A percentile compares a stretch with the other conserved stretches of the same genome.
These are phyloP conservation scores for Aptenodytes patagonicus DNA, from an alignment of 2,113 vertebrate species.

Conservation along the genomic window DNA sequence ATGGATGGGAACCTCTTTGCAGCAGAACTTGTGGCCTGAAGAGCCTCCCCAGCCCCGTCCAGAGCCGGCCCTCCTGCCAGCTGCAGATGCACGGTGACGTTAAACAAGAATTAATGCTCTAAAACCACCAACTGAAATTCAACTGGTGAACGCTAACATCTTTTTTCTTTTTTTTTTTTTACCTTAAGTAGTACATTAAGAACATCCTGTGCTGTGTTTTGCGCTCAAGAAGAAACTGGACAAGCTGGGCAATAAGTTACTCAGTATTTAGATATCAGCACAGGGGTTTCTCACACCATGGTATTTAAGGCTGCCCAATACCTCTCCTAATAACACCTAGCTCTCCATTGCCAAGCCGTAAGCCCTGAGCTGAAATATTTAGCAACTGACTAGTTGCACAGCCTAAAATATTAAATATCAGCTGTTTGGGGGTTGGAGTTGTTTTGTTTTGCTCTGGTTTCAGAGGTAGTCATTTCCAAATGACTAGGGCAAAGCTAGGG, in stretches of 20 bases:
- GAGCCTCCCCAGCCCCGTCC: background rate
- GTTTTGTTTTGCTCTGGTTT: background rate
- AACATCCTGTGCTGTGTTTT: background rate
- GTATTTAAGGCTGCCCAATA: background rate
- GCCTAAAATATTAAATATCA: background rate
- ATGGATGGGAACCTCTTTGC: background rate
- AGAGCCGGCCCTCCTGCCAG: background rate
- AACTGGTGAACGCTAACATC: background rate
- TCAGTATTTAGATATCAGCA: background rate
- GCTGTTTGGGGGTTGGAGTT: background rate
- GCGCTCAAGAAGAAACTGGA: background rate
- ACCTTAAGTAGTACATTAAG: background rate
- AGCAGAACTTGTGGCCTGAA: background rate
- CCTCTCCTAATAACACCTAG: background rate
- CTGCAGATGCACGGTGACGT: background rate
- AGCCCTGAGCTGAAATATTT: background rate
- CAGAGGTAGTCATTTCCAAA: background rate
- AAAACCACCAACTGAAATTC: background rate
- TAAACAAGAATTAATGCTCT: background rate
- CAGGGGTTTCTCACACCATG: background rate
- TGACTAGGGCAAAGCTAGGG: background rate
- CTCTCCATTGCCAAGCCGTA: background rate
- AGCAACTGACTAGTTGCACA: background rate
- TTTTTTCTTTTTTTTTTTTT: background rate
- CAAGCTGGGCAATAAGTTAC: background rate